phyloP scores from a whole-genome alignment of 2,113 vertebrate species.

The Dasyprocta punctata region DNA sequence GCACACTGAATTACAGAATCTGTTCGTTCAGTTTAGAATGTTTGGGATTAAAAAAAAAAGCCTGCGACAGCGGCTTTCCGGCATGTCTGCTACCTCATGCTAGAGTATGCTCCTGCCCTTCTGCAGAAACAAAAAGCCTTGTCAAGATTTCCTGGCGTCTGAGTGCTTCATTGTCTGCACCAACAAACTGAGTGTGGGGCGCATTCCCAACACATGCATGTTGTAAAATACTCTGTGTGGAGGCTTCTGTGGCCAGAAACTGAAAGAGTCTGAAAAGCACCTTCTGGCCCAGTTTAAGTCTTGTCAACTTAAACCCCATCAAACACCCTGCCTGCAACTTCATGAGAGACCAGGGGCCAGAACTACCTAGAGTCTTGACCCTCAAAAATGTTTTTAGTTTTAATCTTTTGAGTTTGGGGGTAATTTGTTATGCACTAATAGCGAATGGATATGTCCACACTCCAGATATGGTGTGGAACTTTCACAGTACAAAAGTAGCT shows the following conservation, averaged over 20 bases:
- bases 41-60: neutral
- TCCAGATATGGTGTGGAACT: neutral
- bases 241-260: neutral
- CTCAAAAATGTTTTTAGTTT: neutral
- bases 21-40: neutral
- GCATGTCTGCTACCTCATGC: neutral
- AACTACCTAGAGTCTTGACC: neutral
- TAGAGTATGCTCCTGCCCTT: neutral
- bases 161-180: neutral
- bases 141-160: neutral
- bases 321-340: neutral
- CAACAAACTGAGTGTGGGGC: neutral
- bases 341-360: neutral
- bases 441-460: neutral
- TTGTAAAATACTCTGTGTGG: neutral
- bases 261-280: neutral
- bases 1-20: neutral
- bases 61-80: neutral
- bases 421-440: neutral
- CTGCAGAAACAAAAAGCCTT: neutral
- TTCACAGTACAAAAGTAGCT: constrained; percentile 30
- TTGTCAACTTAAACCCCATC: neutral
- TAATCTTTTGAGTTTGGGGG: neutral
- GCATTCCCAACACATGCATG: neutral
- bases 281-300: neutral